phyloP scores from a whole-genome alignment of 2,888 invertebrate genomes.

The Julus scandinavius region DNA sequence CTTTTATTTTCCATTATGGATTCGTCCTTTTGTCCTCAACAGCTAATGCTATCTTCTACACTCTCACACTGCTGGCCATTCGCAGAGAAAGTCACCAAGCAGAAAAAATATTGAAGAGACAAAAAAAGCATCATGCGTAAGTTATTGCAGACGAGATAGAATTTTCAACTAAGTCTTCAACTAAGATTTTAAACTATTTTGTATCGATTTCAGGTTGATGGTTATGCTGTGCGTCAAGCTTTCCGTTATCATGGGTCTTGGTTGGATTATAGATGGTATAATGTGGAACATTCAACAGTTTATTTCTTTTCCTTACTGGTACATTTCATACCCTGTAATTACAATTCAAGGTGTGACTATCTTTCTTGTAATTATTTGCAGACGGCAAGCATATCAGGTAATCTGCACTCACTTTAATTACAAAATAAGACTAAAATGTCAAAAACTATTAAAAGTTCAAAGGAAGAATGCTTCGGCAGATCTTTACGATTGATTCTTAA shows the following conservation, averaged over 20 bases:
- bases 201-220: conserved; percentile 46
- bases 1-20: conserved; percentile 54
- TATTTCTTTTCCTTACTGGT: conserved; percentile 63
- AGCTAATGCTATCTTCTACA: conserved; percentile 54
- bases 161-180: not conserved
- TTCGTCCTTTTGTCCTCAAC: conserved; percentile 49
- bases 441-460: not conserved
- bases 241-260: conserved; percentile 48
- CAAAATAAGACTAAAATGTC: conserved; percentile 29
- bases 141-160: not conserved
- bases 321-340: conserved; percentile 26
- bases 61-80: conserved; percentile 54
- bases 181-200: not conserved
- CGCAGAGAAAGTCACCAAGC: conserved; percentile 37
- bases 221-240: conserved; percentile 23
- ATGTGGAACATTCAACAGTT: not conserved
- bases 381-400: not conserved
- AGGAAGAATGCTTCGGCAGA: not conserved
- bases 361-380: not conserved
- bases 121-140: conserved; percentile 55
- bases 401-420: conserved; percentile 4
- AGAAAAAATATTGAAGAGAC: conserved; percentile 54
- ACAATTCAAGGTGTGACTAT: conserved; percentile 47
- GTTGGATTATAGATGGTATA: conserved; percentile 40
- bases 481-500: not conserved